phyloP scores from a whole-genome alignment of 2,113 vertebrate genomes.

The Perca schrenkii region DNA sequence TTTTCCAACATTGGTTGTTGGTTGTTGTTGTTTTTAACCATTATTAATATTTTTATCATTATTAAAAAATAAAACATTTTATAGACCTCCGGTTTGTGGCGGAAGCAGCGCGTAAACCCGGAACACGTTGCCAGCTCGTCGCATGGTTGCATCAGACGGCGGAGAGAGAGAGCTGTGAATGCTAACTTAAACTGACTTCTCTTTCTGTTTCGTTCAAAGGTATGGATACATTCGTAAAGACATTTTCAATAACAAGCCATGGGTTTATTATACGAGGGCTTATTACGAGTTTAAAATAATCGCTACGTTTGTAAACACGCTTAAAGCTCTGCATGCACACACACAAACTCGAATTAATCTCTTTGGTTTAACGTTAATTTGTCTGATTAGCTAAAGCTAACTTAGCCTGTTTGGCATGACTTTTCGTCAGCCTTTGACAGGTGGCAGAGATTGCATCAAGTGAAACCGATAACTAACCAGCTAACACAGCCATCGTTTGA shows the following conservation, averaged over 20 bases:
- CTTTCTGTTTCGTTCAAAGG: slow-evolving; percentile 69
- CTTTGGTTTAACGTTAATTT: slow-evolving; percentile 6
- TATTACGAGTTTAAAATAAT: not conserved
- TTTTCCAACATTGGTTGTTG: not conserved
- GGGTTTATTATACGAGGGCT: not conserved
- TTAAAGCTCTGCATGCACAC: not conserved
- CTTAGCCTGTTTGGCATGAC: slow-evolving; percentile 14
- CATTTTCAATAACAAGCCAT: not conserved
- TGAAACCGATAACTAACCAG: not conserved
- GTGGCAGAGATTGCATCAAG: slow-evolving; percentile 18
- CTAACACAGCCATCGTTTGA: not conserved
- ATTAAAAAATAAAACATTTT: not conserved
- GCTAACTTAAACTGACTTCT: slow-evolving; percentile 64
- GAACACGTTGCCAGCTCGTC: slow-evolving; percentile 38
- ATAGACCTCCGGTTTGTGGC: slow-evolving; percentile 38
- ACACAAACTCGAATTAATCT: not conserved
- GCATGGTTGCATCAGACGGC: slow-evolving; percentile 81
- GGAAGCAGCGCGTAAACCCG: slow-evolving; percentile 54
- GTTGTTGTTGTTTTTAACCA: not conserved
- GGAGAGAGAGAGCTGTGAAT: not conserved
- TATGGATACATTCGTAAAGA: not conserved
- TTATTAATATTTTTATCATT: not conserved
- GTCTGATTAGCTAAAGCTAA: slow-evolving; percentile 48
- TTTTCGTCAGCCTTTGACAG: slow-evolving; percentile 56
- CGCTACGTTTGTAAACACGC: rapidly evolving